These are phyloP conservation scores for Pelodiscus sinensis DNA, from an alignment of 2,113 vertebrate species.

Conservation along the genomic window DNA sequence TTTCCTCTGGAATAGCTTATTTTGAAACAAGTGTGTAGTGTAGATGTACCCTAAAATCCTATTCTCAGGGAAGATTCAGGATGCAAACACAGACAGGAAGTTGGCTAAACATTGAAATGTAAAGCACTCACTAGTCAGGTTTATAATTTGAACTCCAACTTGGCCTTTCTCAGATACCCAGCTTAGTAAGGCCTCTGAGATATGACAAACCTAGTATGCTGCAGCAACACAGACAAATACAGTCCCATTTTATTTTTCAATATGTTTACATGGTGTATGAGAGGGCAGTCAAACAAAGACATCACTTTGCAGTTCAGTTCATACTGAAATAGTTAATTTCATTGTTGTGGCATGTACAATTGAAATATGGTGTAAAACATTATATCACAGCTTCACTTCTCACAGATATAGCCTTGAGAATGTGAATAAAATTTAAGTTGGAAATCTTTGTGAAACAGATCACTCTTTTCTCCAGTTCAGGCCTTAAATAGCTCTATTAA, in stretches of 20 bases:
- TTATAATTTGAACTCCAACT: not conserved
- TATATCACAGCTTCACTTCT: not conserved
- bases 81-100: not conserved
- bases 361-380: not conserved
- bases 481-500: not conserved
- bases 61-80: not conserved
- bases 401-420: conserved; percentile 15
- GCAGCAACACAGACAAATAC: not conserved
- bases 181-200: conserved; percentile 39
- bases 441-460: conserved; percentile 15
- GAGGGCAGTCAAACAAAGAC: not conserved
- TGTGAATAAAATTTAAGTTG: not conserved
- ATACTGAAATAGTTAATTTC: not conserved
- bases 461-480: conserved; percentile 22
- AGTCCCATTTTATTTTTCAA: not conserved
- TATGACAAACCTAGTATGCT: not conserved
- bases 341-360: not conserved
- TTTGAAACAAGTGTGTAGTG: no score
- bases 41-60: not conserved
- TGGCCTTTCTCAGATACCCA: conserved; percentile 9
- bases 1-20: no score
- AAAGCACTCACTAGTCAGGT: not conserved
- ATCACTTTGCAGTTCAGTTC: not conserved
- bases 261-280: not conserved
- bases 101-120: not conserved